Percentiles rank a stretch among this genome's conserved stretches.
phyloP scores from a whole-genome alignment of 2,888 invertebrate species.

The Drosophila mimica region DNA sequence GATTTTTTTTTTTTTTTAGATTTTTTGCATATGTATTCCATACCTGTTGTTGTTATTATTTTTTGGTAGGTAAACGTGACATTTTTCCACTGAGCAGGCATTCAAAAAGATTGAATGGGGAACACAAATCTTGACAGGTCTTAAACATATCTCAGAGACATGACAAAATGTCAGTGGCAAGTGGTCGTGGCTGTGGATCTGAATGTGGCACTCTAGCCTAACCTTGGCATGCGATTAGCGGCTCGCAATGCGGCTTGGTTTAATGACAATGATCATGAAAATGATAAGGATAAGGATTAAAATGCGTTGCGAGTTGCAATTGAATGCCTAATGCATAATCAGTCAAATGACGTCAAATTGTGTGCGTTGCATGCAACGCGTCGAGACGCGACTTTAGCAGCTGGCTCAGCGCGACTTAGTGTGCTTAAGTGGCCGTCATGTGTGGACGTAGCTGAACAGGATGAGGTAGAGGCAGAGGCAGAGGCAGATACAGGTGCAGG shows the following conservation, averaged over 20 bases:
- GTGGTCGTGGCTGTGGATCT: constrained; percentile 16
- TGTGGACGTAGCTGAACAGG: constrained; percentile 5
- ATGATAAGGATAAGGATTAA: constrained; percentile 64
- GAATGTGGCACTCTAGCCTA: constrained; percentile 47
- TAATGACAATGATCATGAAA: constrained; percentile 25
- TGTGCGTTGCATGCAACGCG: constrained; percentile 36
- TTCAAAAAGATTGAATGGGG: neutral
- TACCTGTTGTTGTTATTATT: constrained; percentile 11
- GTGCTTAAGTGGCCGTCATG: constrained; percentile 56
- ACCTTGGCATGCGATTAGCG: constrained; percentile 50
- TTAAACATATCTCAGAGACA: constrained; percentile 32
- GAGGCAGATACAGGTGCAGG: neutral
- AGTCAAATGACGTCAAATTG: constrained; percentile 69
- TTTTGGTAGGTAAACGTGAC: constrained; percentile 31
- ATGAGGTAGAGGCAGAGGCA: constrained; percentile 3
- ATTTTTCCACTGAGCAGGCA: constrained; percentile 1
- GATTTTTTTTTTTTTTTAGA: neutral
- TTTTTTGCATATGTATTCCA: neutral
- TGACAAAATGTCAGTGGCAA: constrained; percentile 58
- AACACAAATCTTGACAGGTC: constrained; percentile 25
- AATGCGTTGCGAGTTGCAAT: constrained; percentile 23
- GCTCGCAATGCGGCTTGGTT: constrained; percentile 15
- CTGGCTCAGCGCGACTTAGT: constrained; percentile 58
- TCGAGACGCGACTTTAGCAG: constrained; percentile 9
- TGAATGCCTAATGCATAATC: constrained; percentile 41